Evolutionary conservation across 2,888 invertebrate species (phyloP), one percentile per base, ranked within the genome.

Genomic region (Tipula unca): DNA sequence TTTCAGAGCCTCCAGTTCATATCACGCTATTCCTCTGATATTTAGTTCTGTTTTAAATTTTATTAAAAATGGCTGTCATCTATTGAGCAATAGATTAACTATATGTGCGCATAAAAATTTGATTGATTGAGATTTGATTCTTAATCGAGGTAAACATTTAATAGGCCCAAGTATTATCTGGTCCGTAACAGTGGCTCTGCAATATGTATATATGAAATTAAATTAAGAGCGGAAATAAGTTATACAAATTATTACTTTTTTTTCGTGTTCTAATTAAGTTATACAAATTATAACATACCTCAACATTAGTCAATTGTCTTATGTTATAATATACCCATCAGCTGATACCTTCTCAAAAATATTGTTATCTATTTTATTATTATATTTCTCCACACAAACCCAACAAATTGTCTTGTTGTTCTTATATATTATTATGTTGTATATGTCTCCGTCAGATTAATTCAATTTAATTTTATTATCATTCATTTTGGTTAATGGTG

Each of bases 401-500:
- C 14, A 69, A 69, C 69, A 25, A 69, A 69, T 69, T 69, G 25
- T 69, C 69, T 69, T 69, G 69, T 69, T 69, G n/a, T 69, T 69
- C 20, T 2, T 69, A 69, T 69, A 69, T n/a, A n/a, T n/a, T n/a
- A n/a, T 69, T 25, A 69, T 69, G 69, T 25, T 69, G 25, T 69
- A 69, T 69, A 69, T 69, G 69, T 69, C 69, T 69, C 69, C 69
- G 69, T 69, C 69, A 69, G 69, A 69, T 69, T 69, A 69, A 69
- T 69, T 69, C 25, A 69, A 69, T 69, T 69, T 69, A 69, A 69
- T 69, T 69, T 69, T 69, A 69, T 69, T 69, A 69, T 69, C 69
- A 69, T 69, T 69, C 69, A 69, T 69, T 69, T 69, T 69, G 69
- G 69, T 69, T 69, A 69, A 69, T 69, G 69, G 69, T 69, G 69